phyloP scores from a whole-genome alignment of 2,888 invertebrate species.

The Ormyrus nitidulus region DNA sequence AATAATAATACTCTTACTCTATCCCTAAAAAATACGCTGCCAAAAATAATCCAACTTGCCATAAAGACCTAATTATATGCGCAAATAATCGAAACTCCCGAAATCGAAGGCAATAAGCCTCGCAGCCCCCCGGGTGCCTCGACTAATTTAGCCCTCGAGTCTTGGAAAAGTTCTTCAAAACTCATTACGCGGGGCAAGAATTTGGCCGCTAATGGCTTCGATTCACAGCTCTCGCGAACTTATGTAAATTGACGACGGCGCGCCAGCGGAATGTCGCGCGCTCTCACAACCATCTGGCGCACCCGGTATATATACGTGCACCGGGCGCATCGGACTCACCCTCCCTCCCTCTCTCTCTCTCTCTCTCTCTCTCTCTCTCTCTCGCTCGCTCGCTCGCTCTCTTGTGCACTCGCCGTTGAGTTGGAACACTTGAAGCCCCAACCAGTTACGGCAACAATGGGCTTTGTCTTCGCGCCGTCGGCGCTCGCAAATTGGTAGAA shows the following conservation, averaged over 20 bases:
- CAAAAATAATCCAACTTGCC: too few relatives aligned
- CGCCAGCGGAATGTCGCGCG: conserved; percentile 26
- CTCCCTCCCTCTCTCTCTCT: background rate
- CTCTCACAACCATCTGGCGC: conserved; percentile 51
- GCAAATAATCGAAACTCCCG: too few relatives aligned
- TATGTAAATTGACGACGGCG: conserved; percentile 37
- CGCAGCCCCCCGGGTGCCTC: background rate
- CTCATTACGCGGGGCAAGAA: conserved; percentile 40
- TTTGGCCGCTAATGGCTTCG: conserved; percentile 42
- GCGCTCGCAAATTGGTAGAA: conserved; percentile 75
- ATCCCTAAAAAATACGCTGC: too few relatives aligned
- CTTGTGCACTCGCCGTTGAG: conserved; percentile 62
- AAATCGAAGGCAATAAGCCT: background rate
- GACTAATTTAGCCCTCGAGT: conserved; percentile 12
- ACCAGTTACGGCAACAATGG: conserved; percentile 76
- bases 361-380: background rate
- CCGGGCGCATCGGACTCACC: conserved; percentile 63
- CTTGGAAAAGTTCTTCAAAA: conserved; percentile 48
- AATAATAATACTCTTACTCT: too few relatives aligned
- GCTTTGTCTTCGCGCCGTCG: conserved; percentile 75
- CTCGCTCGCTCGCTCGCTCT: background rate
- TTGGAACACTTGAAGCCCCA: conserved; percentile 74
- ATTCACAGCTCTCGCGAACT: conserved; percentile 39
- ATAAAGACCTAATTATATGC: too few relatives aligned
- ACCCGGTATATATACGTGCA: conserved; percentile 62